Evolutionary conservation across 2,113 vertebrate species (phyloP).

Genomic region (Apteryx mantelli): DNA sequence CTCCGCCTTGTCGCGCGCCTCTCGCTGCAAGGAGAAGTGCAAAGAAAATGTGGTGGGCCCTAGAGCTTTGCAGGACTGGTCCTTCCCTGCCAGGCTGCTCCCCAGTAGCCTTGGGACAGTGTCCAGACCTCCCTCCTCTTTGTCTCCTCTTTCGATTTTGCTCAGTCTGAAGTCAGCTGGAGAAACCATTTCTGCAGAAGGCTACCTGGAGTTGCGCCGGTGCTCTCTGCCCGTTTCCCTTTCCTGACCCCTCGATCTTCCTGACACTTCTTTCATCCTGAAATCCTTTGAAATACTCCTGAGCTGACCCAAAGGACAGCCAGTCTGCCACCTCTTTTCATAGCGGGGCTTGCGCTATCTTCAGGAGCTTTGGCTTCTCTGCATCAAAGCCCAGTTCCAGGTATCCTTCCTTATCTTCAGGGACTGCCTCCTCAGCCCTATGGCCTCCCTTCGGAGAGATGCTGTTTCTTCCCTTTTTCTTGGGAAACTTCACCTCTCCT

Average conservation of each 20-base stretch:
- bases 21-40: background rate
- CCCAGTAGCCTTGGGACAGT: background rate
- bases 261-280: background rate
- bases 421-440: background rate
- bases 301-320: background rate
- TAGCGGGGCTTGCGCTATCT: background rate
- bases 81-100: background rate
- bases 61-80: background rate
- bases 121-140: background rate
- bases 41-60: background rate
- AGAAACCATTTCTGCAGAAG: background rate
- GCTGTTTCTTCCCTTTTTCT: background rate
- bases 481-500: background rate
- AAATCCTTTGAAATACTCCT: background rate
- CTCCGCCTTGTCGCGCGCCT: background rate
- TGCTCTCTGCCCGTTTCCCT: background rate
- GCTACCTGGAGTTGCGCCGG: background rate
- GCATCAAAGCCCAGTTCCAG: accelerated
- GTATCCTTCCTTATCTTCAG: accelerated
- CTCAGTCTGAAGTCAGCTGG: background rate
- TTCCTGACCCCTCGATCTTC: background rate
- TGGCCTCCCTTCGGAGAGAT: accelerated
- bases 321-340: background rate
- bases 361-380: background rate
- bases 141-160: accelerated